Evolutionary conservation across 2,113 vertebrate species (phyloP), one percentile per base, ranked within the genome.

Genomic region (Danionella cerebrum): DNA sequence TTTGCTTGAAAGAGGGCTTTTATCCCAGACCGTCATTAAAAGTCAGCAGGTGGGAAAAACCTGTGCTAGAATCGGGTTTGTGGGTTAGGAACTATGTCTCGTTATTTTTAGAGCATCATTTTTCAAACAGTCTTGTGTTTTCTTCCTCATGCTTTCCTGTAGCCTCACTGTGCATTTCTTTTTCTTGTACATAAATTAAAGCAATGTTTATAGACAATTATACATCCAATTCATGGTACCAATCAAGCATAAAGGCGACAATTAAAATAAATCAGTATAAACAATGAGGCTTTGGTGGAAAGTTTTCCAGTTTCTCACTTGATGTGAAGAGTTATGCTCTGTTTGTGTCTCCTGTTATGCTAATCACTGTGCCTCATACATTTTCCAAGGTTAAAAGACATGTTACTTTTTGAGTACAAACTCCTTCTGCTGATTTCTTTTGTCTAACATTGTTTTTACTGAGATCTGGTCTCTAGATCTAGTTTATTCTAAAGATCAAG

Each of bases 61-160:
- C 57, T 60, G 39, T 21, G 57, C 39, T 44, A 16, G 39, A 60
- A 60, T 31, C 41, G 21, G 39, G 25, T 45, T 45, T 60, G 39
- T 60, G 45, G 57, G 39, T 45, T 60, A 44, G 57, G 24, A 29
- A 25, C 19, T 44, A 8, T 6, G 39, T 44, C 16, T 7, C n/a
- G 12, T 42, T 25, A 41, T 42, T 41, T 12, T 12, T 0, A 2
- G 22, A 59, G 38, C 55, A 41, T 5, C 5, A 18, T 42, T 11
- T 42, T n/a, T 25, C 35, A 10, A 2, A 11, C 7, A 4, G 5
- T 35, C 21, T 52, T 52, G 29, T 16, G 27, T 31, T 31, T 52
- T 11, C 27, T 6, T 18, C 9, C 14, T 18, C 10, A 53, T 25
- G 18, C 27, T 33, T 6, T n/a, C 27, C 29, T 53, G 8, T 53